phyloP scores from a whole-genome alignment of 1,140 invertebrate species.

The Aphelinus certus region DNA sequence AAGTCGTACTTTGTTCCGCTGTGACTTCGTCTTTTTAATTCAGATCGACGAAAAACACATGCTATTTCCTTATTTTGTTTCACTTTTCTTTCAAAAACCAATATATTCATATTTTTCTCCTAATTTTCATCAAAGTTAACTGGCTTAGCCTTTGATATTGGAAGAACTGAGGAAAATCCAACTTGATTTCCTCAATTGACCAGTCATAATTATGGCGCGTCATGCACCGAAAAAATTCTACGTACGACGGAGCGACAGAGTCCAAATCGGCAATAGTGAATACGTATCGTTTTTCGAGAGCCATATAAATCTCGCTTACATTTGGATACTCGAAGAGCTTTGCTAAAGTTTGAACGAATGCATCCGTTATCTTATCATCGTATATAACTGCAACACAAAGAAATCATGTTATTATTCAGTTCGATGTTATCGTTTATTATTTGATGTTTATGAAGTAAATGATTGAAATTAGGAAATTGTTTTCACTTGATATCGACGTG shows the following conservation, averaged over 20 bases:
- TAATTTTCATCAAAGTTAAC: slow-evolving; percentile 79
- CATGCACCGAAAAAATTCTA: slow-evolving; percentile 78
- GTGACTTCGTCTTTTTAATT: too few species aligned
- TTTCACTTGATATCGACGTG: neutral
- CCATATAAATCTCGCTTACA: slow-evolving; percentile 74
- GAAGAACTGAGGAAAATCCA: slow-evolving; percentile 86
- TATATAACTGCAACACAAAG: slow-evolving; percentile 80
- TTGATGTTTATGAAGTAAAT: neutral
- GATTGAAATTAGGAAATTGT: too few species aligned
- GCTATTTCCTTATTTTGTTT: too few species aligned
- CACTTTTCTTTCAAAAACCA: too few species aligned
- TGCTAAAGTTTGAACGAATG: slow-evolving; percentile 79
- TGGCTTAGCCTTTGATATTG: slow-evolving; percentile 81
- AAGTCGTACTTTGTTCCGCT: too few species aligned
- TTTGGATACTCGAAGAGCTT: slow-evolving; percentile 70
- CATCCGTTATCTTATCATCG: slow-evolving; percentile 84
- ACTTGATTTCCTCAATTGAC: slow-evolving; percentile 71
- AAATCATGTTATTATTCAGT: too few species aligned
- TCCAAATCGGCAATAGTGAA: slow-evolving; percentile 84
- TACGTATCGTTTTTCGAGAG: slow-evolving; percentile 87
- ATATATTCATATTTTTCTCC: slow-evolving; percentile 33
- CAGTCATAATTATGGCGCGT: slow-evolving; percentile 65
- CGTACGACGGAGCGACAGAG: slow-evolving; percentile 83
- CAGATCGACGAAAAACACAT: too few species aligned
- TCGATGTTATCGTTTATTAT: slow-evolving; percentile 8